Conservation (phyloP, 2,888 invertebrate genomes). For the Lissonota sp. region DNA sequence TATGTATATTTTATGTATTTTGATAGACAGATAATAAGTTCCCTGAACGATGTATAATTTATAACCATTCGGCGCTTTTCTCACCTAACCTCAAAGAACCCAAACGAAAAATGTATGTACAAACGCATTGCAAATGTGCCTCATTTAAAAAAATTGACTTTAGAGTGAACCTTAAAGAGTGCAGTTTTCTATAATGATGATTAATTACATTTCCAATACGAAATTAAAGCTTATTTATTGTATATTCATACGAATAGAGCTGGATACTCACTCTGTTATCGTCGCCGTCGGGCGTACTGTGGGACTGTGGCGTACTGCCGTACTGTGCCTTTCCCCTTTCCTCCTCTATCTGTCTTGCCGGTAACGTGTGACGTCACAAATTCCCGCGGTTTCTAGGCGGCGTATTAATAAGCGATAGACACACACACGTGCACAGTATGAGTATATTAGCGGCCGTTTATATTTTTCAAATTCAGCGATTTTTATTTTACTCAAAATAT, state of each 20-base stretch:
- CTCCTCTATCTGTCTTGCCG: slow-evolving; percentile 12
- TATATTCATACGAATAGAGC: neutral
- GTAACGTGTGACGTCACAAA: slow-evolving; percentile 13
- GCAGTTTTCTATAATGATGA: neutral
- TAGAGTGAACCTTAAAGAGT: neutral
- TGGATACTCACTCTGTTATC: slow-evolving; percentile 16
- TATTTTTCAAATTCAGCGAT: slow-evolving; percentile 2
- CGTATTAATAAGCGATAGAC: slow-evolving; percentile 6
- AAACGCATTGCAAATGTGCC: slow-evolving; percentile 18
- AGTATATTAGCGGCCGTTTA: neutral
- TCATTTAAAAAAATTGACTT: slow-evolving; percentile 10
- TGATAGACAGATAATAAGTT: slow-evolving; percentile 12
- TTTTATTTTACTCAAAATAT: slow-evolving; percentile 8
- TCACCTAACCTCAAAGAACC: slow-evolving; percentile 11
- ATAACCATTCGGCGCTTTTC: slow-evolving; percentile 12
- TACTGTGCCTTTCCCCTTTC: slow-evolving; percentile 12
- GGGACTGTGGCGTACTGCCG: too few species aligned
- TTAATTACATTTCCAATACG: neutral
- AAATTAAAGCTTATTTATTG: slow-evolving; percentile 2
- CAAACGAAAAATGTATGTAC: slow-evolving; percentile 20
- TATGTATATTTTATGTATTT: slow-evolving; percentile 16
- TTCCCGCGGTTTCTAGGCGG: slow-evolving; percentile 21
- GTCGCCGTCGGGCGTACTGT: slow-evolving; percentile 1
- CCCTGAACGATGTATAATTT: slow-evolving; percentile 13
- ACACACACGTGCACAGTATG: slow-evolving; percentile 10